Percentiles rank a stretch among this genome's conserved stretches.
These are phyloP conservation scores for Escarpia spicata DNA, from an alignment of 2,888 invertebrate genomes.

Conservation along the genomic window DNA sequence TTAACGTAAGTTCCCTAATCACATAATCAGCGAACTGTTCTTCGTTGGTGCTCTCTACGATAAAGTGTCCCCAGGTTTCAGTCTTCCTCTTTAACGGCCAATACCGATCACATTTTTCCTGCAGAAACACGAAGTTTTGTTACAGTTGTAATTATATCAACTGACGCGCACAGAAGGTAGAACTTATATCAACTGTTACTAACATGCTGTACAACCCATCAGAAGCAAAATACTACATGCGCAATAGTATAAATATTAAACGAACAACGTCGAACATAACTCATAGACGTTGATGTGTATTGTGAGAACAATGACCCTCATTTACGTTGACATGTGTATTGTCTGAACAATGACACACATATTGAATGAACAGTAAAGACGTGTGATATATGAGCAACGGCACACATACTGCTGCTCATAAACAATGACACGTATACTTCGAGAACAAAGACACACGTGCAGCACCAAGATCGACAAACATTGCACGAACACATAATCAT, in stretches of 20 bases:
- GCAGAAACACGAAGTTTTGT: background rate
- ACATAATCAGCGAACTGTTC: background rate
- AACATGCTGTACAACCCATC: background rate
- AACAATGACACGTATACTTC: too few relatives aligned
- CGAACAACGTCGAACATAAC: background rate
- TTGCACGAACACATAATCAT: too few relatives aligned
- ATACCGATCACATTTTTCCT: background rate
- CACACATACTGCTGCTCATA: too few relatives aligned
- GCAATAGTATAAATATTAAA: background rate
- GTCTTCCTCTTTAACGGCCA: background rate
- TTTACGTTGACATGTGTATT: too few relatives aligned
- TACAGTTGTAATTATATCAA: background rate
- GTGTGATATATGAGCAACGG: too few relatives aligned
- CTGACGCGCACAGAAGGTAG: background rate
- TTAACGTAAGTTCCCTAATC: background rate
- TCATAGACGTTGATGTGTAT: background rate
- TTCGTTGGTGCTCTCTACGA: background rate
- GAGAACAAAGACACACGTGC: too few relatives aligned
- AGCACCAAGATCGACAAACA: too few relatives aligned
- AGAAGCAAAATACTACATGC: background rate
- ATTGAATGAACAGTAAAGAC: too few relatives aligned
- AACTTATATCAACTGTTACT: background rate
- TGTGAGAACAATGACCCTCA: too few relatives aligned
- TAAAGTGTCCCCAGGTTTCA: background rate
- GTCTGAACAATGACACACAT: background rate